These are phyloP conservation scores for Rhabdophis nuchalis DNA, from an alignment of 2,797 vertebrate species.

Conservation along the genomic window DNA sequence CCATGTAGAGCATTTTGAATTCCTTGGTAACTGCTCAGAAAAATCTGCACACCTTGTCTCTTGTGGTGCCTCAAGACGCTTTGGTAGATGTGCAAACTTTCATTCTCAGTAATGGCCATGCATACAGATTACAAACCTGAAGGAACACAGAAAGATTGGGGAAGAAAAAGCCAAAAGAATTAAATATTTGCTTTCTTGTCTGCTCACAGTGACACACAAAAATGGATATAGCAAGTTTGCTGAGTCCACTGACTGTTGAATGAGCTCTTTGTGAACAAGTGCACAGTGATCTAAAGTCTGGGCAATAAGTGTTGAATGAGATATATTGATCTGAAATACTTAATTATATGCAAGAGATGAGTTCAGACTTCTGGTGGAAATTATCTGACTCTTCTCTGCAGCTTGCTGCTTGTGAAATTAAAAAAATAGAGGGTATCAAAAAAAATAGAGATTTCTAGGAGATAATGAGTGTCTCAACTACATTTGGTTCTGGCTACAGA, in stretches of 20 bases:
- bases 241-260: not conserved
- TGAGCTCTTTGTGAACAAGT: not conserved
- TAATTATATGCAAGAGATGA: not conserved
- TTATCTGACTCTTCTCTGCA: not conserved
- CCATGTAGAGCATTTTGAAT: not conserved
- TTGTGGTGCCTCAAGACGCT: not conserved
- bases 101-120: no score
- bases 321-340: not conserved
- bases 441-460: not conserved
- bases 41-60: not conserved
- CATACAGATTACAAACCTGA: not conserved
- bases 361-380: not conserved
- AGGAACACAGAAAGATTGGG: not conserved
- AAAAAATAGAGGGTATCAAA: not conserved
- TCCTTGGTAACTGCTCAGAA: not conserved
- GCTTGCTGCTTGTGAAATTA: not conserved
- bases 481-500: not conserved
- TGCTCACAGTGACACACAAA: not conserved
- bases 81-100: not conserved
- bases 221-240: not conserved
- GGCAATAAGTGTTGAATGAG: not conserved
- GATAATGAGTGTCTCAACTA: not conserved
- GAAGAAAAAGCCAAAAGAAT: not conserved
- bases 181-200: slow-evolving; percentile 13
- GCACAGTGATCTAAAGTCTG: not conserved